Base-by-base conservation (phyloP, 2,888 invertebrate species). In the Pterostichus madidus region DNA sequence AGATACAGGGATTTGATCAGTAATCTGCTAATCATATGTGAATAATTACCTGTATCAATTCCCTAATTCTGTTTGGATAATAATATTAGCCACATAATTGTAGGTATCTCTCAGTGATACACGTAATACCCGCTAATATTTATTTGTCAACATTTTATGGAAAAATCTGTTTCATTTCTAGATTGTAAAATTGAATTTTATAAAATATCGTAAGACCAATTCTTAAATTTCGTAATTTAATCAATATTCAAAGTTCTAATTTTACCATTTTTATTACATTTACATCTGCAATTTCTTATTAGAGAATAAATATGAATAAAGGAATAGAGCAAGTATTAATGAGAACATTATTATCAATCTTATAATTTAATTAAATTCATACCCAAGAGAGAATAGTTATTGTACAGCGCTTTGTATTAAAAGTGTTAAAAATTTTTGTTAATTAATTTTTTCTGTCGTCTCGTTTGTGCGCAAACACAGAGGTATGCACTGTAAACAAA, bases 401-500 rank as follows among this genome's bases (percentile, higher is more conserved):
- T 61, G 31, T 46, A 49, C n/a, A 31, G 11, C 73, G 17, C 61
- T 44, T 49, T 44, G 46, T 73, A 73, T 73, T 73, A 73, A 73
- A 73, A 73, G 46, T 17, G 44, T 73, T 73, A 73, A 76, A 53
- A 31, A 32, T 11, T 52, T 49, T 53, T 49, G 76, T 76, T 76
- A 76, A 76, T 76, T 76, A 76, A 31, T 76, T 76, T 76, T 76
- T 76, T 76, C 5, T 32, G 46, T 13, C 39, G n/a, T 46, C 49
- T 24, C 49, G 52, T 53, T 52, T 32, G 52, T 49, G 76, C n/a
- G 52, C 52, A 76, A 76, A 76, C 76, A 76, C 76, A 49, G 52
- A 49, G 76, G 52, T 24, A 76, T 76, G 76, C 76, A 53, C 31
- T 24, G 76, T 76, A 76, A 76, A 76, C 76, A 76, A 76, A 76